Percentiles rank a stretch among this genome's conserved stretches.
Evolutionary conservation across 2,797 vertebrate genomes (phyloP).

Genomic region (Thripadectes ignobilis): DNA sequence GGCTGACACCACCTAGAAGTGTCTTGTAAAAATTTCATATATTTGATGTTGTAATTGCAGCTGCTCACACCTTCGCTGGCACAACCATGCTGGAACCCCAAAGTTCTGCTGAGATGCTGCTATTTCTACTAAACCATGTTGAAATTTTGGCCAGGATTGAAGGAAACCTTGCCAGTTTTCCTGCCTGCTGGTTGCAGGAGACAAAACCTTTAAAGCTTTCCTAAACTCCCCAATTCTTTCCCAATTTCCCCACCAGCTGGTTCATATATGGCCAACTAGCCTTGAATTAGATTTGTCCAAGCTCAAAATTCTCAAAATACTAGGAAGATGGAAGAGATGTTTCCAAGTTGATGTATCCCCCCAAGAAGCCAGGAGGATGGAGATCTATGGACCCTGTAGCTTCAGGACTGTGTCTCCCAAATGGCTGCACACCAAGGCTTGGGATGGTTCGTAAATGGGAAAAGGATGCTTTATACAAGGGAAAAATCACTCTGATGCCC

Average conservation of each 20-base stretch:
- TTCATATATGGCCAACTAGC: background rate
- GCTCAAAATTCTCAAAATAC: background rate
- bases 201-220: background rate
- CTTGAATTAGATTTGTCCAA: background rate
- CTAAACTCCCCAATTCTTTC: background rate
- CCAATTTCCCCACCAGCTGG: background rate
- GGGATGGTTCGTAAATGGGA: background rate
- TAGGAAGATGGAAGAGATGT: background rate
- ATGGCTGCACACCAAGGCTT: background rate
- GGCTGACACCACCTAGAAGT: background rate
- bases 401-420: background rate
- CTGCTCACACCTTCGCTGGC: conserved; percentile 1
- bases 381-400: background rate
- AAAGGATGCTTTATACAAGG: background rate
- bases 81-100: background rate
- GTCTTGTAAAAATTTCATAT: background rate
- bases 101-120: background rate
- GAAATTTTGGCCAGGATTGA: background rate
- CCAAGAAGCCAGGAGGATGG: background rate
- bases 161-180: background rate
- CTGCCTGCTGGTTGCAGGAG: background rate
- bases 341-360: background rate
- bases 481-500: background rate
- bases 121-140: background rate
- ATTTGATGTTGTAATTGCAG: background rate